A percentile compares a stretch with the other conserved stretches of the same genome.
These are phyloP conservation scores for Coremacera marginata DNA, from an alignment of 2,888 invertebrate species.

Conservation along the genomic window DNA sequence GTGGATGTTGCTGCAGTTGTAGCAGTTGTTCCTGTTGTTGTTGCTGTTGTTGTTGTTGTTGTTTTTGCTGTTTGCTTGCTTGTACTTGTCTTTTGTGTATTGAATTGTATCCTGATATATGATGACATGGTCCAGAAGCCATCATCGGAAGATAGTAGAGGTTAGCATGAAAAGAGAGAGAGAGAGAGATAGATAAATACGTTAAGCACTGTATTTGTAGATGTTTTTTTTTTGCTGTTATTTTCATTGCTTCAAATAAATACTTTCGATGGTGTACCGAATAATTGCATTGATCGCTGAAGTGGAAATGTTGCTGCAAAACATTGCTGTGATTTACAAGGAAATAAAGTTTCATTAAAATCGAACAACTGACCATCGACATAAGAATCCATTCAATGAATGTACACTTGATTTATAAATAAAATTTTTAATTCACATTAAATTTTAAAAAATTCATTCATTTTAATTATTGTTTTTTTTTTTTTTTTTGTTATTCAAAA, in stretches of 20 bases:
- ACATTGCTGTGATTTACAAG: background rate
- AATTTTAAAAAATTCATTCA: too few relatives aligned
- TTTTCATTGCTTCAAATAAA: background rate
- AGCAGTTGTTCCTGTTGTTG: conserved; percentile 15
- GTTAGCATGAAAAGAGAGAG: background rate
- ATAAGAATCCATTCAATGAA: too few relatives aligned
- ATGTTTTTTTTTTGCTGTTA: background rate
- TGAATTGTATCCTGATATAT: conserved; percentile 5
- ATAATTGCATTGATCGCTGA: background rate
- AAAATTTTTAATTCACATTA: too few relatives aligned
- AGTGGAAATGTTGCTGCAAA: conserved; percentile 4
- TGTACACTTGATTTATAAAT: too few relatives aligned
- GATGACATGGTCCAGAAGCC: background rate
- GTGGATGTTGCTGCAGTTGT: conserved; percentile 18
- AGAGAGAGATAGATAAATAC: conserved; percentile 24
- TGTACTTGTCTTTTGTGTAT: conserved; percentile 4
- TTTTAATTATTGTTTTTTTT: too few relatives aligned
- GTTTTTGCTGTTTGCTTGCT: conserved; percentile 21
- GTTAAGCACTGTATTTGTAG: background rate
- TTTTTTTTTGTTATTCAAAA: too few relatives aligned
- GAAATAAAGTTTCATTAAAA: too few relatives aligned
- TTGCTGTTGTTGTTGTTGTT: background rate
- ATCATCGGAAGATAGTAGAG: background rate
- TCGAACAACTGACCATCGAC: too few relatives aligned
- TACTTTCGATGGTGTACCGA: background rate